Conservation (phyloP, 2,888 invertebrate genomes). For the Agrochola litura region DNA sequence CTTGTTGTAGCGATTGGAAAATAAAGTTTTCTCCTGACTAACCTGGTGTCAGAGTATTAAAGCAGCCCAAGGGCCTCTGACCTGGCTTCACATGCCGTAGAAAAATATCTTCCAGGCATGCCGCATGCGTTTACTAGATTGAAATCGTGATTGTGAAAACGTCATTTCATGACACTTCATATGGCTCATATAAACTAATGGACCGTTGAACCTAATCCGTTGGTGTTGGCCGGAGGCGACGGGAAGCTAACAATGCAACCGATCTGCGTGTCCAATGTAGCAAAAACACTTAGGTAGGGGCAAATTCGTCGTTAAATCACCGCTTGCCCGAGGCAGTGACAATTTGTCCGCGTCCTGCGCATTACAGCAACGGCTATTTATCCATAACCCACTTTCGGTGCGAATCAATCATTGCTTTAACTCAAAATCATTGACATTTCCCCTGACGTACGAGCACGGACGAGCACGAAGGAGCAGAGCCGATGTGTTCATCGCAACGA, state of each 20-base stretch:
- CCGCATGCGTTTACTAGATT: neutral
- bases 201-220: neutral
- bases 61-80: too few relatives aligned
- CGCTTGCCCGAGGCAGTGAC: constrained; percentile 64
- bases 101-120: too few relatives aligned
- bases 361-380: constrained; percentile 59
- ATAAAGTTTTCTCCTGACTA: neutral
- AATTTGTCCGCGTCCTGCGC: constrained; percentile 70
- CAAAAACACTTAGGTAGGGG: constrained; percentile 66
- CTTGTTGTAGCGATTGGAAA: neutral
- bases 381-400: constrained; percentile 66
- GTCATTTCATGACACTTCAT: neutral
- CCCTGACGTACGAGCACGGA: constrained; percentile 57
- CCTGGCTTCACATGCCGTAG: too few relatives aligned
- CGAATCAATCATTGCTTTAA: constrained; percentile 74
- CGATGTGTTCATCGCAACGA: constrained; percentile 70
- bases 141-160: neutral
- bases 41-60: too few relatives aligned
- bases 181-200: neutral
- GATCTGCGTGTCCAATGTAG: constrained; percentile 26
- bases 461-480: constrained; percentile 46
- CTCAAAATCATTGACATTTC: constrained; percentile 79
- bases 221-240: neutral
- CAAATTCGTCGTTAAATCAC: constrained; percentile 73
- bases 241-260: constrained; percentile 3